phyloP scores from a whole-genome alignment of 2,797 vertebrate species.

The Erethizon dorsatum region DNA sequence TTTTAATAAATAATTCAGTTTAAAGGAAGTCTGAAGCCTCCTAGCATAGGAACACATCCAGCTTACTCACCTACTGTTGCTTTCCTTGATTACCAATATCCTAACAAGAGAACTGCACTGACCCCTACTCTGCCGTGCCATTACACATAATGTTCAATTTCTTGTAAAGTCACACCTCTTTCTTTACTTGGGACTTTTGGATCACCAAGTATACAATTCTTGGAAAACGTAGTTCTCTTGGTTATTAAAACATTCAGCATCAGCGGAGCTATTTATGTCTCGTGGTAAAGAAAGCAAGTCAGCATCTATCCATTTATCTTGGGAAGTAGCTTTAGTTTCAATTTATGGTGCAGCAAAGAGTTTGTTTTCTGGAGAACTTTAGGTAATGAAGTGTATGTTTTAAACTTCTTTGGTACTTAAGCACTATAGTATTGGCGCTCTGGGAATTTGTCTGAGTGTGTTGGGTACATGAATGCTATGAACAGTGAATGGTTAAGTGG shows the following conservation, averaged over 20 bases:
- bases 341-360: background rate
- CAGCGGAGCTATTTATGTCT: background rate
- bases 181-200: background rate
- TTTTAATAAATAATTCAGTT: constrained; percentile 1
- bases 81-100: background rate
- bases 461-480: background rate
- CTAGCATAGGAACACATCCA: background rate
- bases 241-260: background rate
- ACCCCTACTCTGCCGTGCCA: background rate
- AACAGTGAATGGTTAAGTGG: background rate
- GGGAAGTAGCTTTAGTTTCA: background rate
- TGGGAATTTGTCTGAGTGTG: background rate
- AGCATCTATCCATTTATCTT: background rate
- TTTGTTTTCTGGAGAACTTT: background rate
- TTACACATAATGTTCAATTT: background rate
- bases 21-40: background rate
- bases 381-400: background rate
- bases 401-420: background rate
- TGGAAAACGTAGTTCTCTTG: background rate
- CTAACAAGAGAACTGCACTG: background rate
- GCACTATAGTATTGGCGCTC: background rate
- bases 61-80: background rate
- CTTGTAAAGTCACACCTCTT: background rate
- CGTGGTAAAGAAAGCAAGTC: background rate
- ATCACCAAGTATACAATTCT: background rate